Evolutionary conservation across 2,797 vertebrate species (phyloP), one percentile per base, ranked within the genome.

Genomic region (Mastacembelus armatus): DNA sequence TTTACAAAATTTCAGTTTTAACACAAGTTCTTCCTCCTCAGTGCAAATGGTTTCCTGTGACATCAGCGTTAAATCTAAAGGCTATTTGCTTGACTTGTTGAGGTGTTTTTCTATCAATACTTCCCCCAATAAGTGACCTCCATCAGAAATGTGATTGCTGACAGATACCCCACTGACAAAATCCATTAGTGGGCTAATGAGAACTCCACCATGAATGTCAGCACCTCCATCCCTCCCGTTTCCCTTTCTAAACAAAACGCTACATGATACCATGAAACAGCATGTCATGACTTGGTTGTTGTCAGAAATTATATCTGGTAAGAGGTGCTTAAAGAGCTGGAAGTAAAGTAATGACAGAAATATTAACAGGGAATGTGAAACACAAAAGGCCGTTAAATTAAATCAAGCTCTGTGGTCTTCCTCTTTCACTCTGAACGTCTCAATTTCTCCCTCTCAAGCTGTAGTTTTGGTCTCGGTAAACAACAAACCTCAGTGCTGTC

Each of bases 121-220:
- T 55, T 64, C 59, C 58, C 55, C 74, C 48, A 55, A 64, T 80
- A 80, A 78, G 65, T 88, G 85, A 84, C 78, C 77, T 44, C 57
- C 65, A 82, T 86, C 87, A 88, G 76, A 86, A 88, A 90, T 83
- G 83, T 80, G 84, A 80, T 83, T 83, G 66, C 87, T 81, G 84
- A 87, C 84, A 81, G 89, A 86, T 49, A 64, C 61, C 88, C 88
- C 71, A 50, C 85, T 80, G 87, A 87, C 74, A 80, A 85, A 87
- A 88, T 48, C 89, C 91, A 92, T 92, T 90, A 92, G 87, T 19
- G 67, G 72, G 63, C 85, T 88, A 87, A 88, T 74, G 72, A 81
- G 78, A 50, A 68, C 72, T 71, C 49, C 72, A 57, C 35, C 11
- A 44, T 49, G 40, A 73, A 56, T 6, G 16, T 24, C 7, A 18